Evolutionary conservation across 2,797 vertebrate species (phyloP), one percentile per base, ranked within the genome.

Genomic region (Zalophus californianus): DNA sequence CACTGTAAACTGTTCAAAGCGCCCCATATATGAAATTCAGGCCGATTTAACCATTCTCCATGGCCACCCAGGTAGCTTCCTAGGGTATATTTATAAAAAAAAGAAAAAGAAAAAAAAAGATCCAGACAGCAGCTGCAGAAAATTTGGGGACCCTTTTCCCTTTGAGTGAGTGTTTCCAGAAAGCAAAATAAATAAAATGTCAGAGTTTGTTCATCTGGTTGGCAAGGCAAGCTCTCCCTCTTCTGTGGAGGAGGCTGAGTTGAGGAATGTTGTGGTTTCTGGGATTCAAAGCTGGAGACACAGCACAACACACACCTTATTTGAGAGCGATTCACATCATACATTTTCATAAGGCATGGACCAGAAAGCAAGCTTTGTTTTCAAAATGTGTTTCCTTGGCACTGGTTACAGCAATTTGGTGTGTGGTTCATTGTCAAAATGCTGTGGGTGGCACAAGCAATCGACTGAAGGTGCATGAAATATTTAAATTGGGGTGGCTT

Each of bases 181-280:
- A 97, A 97, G 88, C 78, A 96, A 98, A 97, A 98, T 97, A 98
- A 98, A 97, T 91, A 97, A 92, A 97, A 97, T 92, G 92, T 97
- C 97, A 97, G 72, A 25, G 83, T 90, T 91, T 96, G 54, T 98
- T 98, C 95, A 97, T 98, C 91, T 97, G 86, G 66, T 95, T 97
- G 95, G 96, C 93, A 87, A 96, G 85, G 73, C 56, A 41, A 91
- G 50, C 48, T 72, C 48, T 79, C 60, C 32, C 14, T 35, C 44
- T 83, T 86, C 78, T 50, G 13, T 70, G 89, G 91, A 94, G 72
- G 92, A 90, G 91, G 75, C 41, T 93, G 68, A 64, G 41, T 38
- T 38, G 48, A 97, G 52, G 90, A 97, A 98, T 97, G 90, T 93
- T 97, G 97, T 89, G 95, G 96, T 98, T 98, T 98, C 73, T 64